Evolutionary conservation across 2,888 invertebrate genomes (phyloP), one percentile per base, ranked within the genome.

Genomic region (Drosophila nr. fundita): DNA sequence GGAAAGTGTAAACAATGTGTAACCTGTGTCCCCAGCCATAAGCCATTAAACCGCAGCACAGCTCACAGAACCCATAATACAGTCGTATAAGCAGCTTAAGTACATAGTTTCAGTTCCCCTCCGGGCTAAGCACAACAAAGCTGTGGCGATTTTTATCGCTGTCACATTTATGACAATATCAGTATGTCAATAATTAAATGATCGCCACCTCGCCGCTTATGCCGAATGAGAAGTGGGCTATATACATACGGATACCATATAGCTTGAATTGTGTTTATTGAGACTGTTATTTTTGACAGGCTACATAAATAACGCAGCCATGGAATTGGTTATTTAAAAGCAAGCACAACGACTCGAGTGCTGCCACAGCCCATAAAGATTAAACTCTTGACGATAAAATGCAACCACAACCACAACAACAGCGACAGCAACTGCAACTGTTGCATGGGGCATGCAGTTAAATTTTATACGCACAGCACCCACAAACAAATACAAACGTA

Each of bases 151-250:
- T 80, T 82, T 89, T 91, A 91, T 90, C 91, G 82, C 82, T 90
- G 90, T 90, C 90, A 90, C 87, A 89, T 90, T 91, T 90, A 90
- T 90, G 90, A 91, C 91, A 84, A 80, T 90, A 90, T 91, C 90
- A 78, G 53, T 68, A 76, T 76, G 76, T 87, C 80, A 79, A 81
- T 87, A 90, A 88, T 84, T 78, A 78, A 83, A 74, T 78, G 77
- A 90, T 77, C 80, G 64, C 68, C 57, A 68, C 76, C 72, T 72
- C 80, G 67, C 67, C 62, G 53, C 83, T 59, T 71, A 77, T 65
- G 57, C 75, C 84, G 69, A 21, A 24, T 24, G 36, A 38, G 34
- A 34, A 55, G 24, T 24, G 40, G 29, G 18, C 36, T 52, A 24
- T 27, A 29, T 30, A 57, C 15, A 55, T 29, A 21, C 5, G 27